phyloP scores from a whole-genome alignment of 2,888 invertebrate genomes.

The Elmis aenea region DNA sequence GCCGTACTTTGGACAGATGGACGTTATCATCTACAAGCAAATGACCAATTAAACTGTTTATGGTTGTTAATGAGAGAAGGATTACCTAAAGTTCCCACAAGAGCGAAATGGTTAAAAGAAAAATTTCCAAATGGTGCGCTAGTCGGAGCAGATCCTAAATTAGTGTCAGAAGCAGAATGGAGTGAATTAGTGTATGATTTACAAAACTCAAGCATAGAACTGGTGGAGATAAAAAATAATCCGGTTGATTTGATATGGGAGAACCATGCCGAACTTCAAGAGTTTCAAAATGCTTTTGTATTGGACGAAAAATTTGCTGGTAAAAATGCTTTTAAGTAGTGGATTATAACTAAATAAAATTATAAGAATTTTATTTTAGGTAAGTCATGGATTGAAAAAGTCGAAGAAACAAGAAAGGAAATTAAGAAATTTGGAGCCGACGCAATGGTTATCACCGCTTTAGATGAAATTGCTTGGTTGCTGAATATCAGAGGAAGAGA shows the following conservation, averaged over 20 bases:
- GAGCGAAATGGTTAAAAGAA: conserved; percentile 65
- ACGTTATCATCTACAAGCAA: conserved; percentile 77
- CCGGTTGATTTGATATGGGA: conserved; percentile 76
- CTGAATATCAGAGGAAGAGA: conserved; percentile 85
- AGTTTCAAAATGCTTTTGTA: conserved; percentile 47
- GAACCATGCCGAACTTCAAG: conserved; percentile 34
- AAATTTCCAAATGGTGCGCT: conserved; percentile 48
- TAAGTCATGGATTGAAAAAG: conserved; percentile 70
- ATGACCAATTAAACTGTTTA: conserved; percentile 76
- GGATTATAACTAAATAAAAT: not conserved
- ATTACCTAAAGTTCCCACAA: conserved; percentile 54
- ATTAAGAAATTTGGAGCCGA: conserved; percentile 61
- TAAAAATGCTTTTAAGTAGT: conserved; percentile 26
- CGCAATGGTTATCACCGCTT: conserved; percentile 76
- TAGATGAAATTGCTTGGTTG: conserved; percentile 86
- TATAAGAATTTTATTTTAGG: conserved; percentile 44
- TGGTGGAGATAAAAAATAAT: conserved; percentile 60
- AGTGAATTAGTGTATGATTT: conserved; percentile 55
- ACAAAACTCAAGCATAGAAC: conserved; percentile 44
- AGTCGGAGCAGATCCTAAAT: conserved; percentile 70
- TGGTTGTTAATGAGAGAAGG: conserved; percentile 86
- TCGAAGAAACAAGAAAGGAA: conserved; percentile 59
- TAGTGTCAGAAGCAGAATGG: conserved; percentile 67
- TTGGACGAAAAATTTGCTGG: conserved; percentile 52
- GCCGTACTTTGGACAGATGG: conserved; percentile 90